A percentile compares a stretch with the other conserved stretches of the same genome.
Conservation (phyloP, 2,888 invertebrate genomes). For the Diarsia brunnea region DNA sequence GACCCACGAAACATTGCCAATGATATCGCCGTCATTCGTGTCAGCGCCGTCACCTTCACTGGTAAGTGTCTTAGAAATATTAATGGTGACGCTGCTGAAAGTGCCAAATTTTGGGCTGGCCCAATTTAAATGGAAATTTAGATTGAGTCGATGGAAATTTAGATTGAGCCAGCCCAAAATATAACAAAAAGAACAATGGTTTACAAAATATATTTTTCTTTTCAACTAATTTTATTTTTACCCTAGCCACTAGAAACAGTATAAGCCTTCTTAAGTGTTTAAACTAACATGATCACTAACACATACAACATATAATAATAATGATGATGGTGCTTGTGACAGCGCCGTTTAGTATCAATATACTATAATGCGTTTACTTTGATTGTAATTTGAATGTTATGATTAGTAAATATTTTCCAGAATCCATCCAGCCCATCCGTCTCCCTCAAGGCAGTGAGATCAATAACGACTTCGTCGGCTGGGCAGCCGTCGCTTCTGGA, state of each 20-base stretch:
- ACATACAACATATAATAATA: no score
- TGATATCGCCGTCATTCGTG: constrained; percentile 52
- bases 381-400: background rate
- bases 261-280: background rate
- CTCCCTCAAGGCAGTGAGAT: constrained; percentile 71
- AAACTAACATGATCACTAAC: no score
- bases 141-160: no score
- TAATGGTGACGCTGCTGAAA: no score
- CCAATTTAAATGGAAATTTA: no score
- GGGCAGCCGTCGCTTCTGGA: constrained; percentile 75
- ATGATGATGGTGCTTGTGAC: no score
- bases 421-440: constrained; percentile 73
- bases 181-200: no score
- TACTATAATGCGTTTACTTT: background rate
- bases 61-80: constrained; percentile 23
- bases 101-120: no score
- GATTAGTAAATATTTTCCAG: constrained; percentile 63
- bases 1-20: constrained; percentile 14
- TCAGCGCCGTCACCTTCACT: constrained; percentile 19
- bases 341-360: background rate
- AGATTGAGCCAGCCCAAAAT: no score
- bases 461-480: constrained; percentile 67
- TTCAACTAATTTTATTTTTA: background rate
- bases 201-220: background rate
- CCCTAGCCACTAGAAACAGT: background rate